Evolutionary conservation across 2,888 invertebrate genomes (phyloP), one percentile per base, ranked within the genome.

Genomic region (Isotomurus palustris): DNA sequence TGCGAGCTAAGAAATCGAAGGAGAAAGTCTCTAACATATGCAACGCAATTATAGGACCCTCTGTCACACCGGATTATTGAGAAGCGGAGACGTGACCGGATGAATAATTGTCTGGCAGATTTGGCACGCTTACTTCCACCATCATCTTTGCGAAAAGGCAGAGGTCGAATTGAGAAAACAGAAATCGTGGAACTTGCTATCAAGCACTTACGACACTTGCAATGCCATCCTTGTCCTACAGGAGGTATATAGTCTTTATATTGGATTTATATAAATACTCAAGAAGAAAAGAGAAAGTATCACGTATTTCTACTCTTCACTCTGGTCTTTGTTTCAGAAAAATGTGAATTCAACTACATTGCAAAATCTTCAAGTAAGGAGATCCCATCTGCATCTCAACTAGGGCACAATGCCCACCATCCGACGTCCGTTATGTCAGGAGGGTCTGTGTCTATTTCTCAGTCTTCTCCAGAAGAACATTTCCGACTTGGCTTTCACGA

Each of bases 181-280:
- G 95, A 96, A 79, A 95, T 96, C 61, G 94, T 96, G 58, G 95
- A 96, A 78, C 93, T 95, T 93, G 94, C 95, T 40, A 95, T 94
- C 65, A 84, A 90, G 56, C 93, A 95, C 73, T 85, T 96, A 78
- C 91, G 91, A 74, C 87, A 87, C 76, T 79, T 96, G 61, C 91
- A 93, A 68, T 72, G 71, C 19, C 76, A 76, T 55, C 72, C 74
- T 10, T 74, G 73, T 59, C 72, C 72, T 40, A 70, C 72, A 54
- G 70, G 72, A 60, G 73, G 75, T 74, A 62, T 66, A 19, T n/a
- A n/a, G n/a, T 24, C 5, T 48, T 45, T 45, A 21, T 19, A 25
- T 25, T 24, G 6, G 35, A 36, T 17, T 21, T 36, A 19, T 12
- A 50, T 22, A 10, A 55, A 52, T 12, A 32, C 8, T n/a, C n/a